These are phyloP conservation scores for Rhopalosiphum padi DNA, from an alignment of 1,140 invertebrate genomes.

Conservation along the genomic window DNA sequence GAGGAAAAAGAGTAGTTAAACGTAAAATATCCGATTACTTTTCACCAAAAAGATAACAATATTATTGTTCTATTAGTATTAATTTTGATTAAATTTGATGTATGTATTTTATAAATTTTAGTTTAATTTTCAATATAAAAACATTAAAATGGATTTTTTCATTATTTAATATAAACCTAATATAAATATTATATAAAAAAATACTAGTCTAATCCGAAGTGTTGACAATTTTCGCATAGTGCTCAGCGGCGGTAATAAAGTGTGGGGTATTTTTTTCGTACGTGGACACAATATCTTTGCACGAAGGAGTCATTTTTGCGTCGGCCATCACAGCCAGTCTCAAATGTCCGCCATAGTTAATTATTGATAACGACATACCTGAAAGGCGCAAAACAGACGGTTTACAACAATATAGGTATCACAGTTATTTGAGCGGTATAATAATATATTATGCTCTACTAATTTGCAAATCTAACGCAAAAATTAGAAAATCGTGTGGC, in stretches of 20 bases:
- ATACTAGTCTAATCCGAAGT: constrained; percentile 46
- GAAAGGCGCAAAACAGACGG: neutral
- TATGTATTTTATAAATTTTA: neutral
- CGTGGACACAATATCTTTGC: constrained; percentile 65
- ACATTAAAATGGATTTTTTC: neutral
- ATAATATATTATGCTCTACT: neutral
- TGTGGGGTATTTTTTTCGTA: constrained; percentile 66
- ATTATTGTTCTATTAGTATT: neutral
- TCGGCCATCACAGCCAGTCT: constrained; percentile 79
- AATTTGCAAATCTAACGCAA: neutral
- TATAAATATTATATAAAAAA: neutral
- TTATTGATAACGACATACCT: constrained; percentile 79
- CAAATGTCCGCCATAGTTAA: constrained; percentile 74
- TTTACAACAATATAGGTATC: neutral
- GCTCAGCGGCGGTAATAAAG: constrained; percentile 64
- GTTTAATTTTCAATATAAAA: constrained; percentile 28
- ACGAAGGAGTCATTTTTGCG: constrained; percentile 72
- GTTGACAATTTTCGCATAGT: constrained; percentile 61
- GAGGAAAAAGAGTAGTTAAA: constrained; percentile 35
- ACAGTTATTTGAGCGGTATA: neutral
- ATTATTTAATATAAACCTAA: neutral
- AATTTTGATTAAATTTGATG: neutral
- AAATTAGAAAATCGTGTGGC: neutral
- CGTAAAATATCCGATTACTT: constrained; percentile 56
- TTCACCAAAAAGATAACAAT: neutral